A percentile compares a stretch with the other conserved stretches of the same genome.
Evolutionary conservation across 2,797 vertebrate genomes (phyloP).

Genomic region (Poeciliopsis gracilis): DNA sequence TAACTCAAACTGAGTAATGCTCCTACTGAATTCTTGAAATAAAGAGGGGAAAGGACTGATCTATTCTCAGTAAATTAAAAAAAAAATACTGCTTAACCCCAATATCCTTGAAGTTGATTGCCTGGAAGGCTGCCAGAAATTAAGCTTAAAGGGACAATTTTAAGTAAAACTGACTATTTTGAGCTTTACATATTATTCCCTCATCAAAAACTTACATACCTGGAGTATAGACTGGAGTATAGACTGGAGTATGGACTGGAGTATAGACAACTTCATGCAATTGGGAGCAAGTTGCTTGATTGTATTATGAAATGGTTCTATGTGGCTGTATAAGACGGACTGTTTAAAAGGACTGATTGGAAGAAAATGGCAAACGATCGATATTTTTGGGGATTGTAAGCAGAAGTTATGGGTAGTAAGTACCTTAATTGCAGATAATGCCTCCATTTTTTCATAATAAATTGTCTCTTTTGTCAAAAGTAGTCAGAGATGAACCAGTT

Average conservation of each 20-base stretch:
- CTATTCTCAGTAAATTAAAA: not conserved
- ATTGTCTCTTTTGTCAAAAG: not conserved
- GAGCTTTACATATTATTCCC: no score
- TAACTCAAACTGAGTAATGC: slow-evolving; percentile 58
- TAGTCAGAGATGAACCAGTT: not conserved
- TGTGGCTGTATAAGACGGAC: no score
- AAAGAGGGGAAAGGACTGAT: slow-evolving; percentile 31
- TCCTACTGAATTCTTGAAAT: slow-evolving; percentile 52
- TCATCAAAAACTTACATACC: no score
- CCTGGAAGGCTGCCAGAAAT: not conserved
- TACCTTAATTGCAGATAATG: not conserved
- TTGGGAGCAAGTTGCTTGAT: no score
- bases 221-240: no score
- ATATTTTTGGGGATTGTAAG: not conserved
- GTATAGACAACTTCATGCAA: no score
- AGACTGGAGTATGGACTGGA: no score
- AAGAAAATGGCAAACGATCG: not conserved
- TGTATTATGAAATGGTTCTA: no score
- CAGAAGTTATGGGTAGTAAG: not conserved
- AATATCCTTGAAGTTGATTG: not conserved
- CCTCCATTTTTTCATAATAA: not conserved
- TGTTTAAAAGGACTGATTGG: not conserved
- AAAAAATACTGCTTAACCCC: not conserved
- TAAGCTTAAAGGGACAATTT: not conserved
- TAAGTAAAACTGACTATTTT: no score